Percentiles rank a stretch among this genome's conserved stretches.
These are phyloP conservation scores for Carterocephalus palaemon DNA, from an alignment of 2,888 invertebrate species.

Conservation along the genomic window DNA sequence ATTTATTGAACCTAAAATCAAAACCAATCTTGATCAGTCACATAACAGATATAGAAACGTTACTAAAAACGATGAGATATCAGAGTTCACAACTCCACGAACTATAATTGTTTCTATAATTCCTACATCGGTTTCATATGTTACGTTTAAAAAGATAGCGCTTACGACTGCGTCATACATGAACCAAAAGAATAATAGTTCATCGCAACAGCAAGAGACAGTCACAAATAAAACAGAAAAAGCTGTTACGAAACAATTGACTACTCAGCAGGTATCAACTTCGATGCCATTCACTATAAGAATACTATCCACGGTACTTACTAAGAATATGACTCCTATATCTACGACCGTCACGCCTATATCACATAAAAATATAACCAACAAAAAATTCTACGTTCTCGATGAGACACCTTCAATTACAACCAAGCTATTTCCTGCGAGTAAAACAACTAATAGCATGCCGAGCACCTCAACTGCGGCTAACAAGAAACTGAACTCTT, in stretches of 20 bases:
- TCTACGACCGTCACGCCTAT: slow-evolving; percentile 23
- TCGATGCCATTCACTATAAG: slow-evolving; percentile 38
- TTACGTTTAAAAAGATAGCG: slow-evolving; percentile 66
- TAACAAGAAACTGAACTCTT: slow-evolving; percentile 49
- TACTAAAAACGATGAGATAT: slow-evolving; percentile 48
- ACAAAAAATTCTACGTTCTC: slow-evolving; percentile 7
- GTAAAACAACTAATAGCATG: slow-evolving; percentile 71
- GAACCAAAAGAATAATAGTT: slow-evolving; percentile 42
- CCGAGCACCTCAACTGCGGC: slow-evolving; percentile 43
- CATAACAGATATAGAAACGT: slow-evolving; percentile 46
- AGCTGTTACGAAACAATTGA: slow-evolving; percentile 44
- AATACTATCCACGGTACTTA: slow-evolving; percentile 21
- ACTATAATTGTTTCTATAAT: slow-evolving; percentile 73
- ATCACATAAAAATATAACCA: slow-evolving; percentile 28
- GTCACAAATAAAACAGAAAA: slow-evolving; percentile 42
- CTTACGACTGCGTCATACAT: slow-evolving; percentile 56
- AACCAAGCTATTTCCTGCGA: slow-evolving; percentile 31
- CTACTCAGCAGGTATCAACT: slow-evolving; percentile 46
- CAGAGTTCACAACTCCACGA: slow-evolving; percentile 61
- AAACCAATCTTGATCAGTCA: slow-evolving; percentile 43
- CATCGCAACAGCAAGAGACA: slow-evolving; percentile 29
- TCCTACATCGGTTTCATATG: slow-evolving; percentile 69
- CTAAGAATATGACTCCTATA: slow-evolving; percentile 8
- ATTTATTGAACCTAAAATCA: slow-evolving; percentile 51
- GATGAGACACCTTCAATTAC: slow-evolving; percentile 23